phyloP scores from a whole-genome alignment of 2,113 vertebrate species.

The Alaudala cheleensis region DNA sequence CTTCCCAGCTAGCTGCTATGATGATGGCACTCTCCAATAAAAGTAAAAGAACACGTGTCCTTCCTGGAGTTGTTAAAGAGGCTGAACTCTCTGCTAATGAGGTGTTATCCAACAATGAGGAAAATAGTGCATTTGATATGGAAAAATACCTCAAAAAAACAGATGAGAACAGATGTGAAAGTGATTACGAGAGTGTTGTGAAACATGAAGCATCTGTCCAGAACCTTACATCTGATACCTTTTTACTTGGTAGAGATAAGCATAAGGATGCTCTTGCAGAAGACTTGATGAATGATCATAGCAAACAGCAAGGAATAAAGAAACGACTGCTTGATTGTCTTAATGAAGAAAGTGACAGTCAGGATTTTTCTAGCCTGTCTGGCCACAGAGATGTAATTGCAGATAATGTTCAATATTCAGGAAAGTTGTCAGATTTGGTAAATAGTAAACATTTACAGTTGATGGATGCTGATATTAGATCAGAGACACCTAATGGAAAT shows the following conservation, averaged over 20 bases:
- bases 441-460: neutral
- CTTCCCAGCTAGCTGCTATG: slow-evolving; percentile 91
- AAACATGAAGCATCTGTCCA: slow-evolving; percentile 14
- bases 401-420: neutral
- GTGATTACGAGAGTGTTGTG: slow-evolving; percentile 41
- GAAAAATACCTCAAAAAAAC: slow-evolving; percentile 88
- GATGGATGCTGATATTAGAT: neutral
- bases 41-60: slow-evolving; percentile 41
- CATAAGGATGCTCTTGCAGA: neutral
- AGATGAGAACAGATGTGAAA: slow-evolving; percentile 69
- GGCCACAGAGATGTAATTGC: neutral
- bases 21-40: slow-evolving; percentile 87
- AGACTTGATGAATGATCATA: neutral
- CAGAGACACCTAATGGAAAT: neutral
- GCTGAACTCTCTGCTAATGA: slow-evolving; percentile 6
- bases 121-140: slow-evolving; percentile 80
- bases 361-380: neutral
- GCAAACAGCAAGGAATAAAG: neutral
- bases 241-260: neutral
- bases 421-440: neutral
- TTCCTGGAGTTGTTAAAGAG: neutral
- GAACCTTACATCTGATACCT: slow-evolving; percentile 11
- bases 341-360: neutral
- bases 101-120: slow-evolving; percentile 35
- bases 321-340: neutral